Evolutionary conservation across 2,797 vertebrate species (phyloP), one percentile per base, ranked within the genome.

Genomic region (Lophotriccus pileatus): DNA sequence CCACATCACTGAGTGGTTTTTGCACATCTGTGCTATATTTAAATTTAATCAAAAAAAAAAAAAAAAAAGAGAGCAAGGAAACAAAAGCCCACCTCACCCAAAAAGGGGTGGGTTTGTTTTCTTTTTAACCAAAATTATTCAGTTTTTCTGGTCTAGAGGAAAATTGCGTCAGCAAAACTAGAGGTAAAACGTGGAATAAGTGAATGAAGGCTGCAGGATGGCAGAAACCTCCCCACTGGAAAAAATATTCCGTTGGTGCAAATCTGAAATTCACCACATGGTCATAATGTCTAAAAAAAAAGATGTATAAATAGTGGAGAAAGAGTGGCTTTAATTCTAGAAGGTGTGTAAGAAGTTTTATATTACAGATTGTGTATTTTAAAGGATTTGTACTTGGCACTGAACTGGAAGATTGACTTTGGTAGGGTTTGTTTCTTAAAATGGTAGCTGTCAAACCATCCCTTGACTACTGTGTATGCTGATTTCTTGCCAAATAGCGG

Each of bases 1-100:
- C 95, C 95, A 95, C 93, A 95, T 94, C 85, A 94, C 85, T 90
- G 6, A 43, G 87, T 93, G 87, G 62, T 37, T 93, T 96, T 80
- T 94, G 62, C 63, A 90, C 89, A 94, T 94, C 89, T 96, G 91
- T 78, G 62, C 70, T 90, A 5, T 55, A 86, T 66, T 86, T 69
- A 87, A 76, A 70, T 58, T 24, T 7, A 82, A 16, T 34, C n/a
- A 23, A 34, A 32, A 32, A 22, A 41, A 44, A 60, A 49, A 64
- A 36, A 24, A 82, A 64, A 37, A 37, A 32, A 46, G 1, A 36
- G 2, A 20, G 2, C 9, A 19, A 7, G 7, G 5, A 12, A 52
- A 58, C 30, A 41, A 79, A 74, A 91, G 49, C 53, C 79, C 76
- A 75, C 79, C 53, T 78, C 53, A 34, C 25, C 43, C 30, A 6